These are phyloP conservation scores for Pithys albifrons DNA, from an alignment of 2,113 vertebrate species.

Conservation along the genomic window DNA sequence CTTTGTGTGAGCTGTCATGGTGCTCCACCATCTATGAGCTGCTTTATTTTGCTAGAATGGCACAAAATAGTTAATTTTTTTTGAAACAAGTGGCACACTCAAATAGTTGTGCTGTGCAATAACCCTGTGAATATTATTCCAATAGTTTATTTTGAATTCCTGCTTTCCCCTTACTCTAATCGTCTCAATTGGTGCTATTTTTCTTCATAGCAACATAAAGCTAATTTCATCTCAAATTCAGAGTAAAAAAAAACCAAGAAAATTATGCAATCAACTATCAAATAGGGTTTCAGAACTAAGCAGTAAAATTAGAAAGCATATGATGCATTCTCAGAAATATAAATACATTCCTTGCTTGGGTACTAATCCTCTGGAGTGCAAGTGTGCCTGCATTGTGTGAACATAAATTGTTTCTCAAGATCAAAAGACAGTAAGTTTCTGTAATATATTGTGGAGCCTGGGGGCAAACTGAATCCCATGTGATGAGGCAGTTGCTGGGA, in stretches of 20 bases:
- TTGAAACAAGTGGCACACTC: not conserved
- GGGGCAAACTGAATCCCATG: constrained; percentile 1
- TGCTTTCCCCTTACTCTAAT: not conserved
- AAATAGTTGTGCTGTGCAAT: not conserved
- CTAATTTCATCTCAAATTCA: not conserved
- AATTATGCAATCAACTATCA: not conserved
- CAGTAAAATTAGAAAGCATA: not conserved
- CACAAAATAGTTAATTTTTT: not conserved
- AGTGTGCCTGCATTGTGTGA: not conserved
- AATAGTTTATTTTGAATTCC: not conserved
- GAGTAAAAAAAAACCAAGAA: not conserved
- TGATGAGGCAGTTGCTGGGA: constrained; percentile 52
- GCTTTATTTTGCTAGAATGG: not conserved
- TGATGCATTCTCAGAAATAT: not conserved
- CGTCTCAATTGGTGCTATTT: not conserved
- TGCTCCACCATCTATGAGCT: not conserved
- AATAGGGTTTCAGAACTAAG: not conserved
- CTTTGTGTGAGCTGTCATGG: not conserved
- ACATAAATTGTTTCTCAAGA: not conserved
- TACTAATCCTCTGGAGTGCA: not conserved
- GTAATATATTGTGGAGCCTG: not conserved
- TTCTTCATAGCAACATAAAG: not conserved
- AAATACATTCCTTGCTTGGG: not conserved
- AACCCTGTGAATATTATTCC: not conserved
- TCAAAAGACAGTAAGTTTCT: not conserved